These are phyloP conservation scores for Delichon dasypus DNA, from an alignment of 2,797 vertebrate species.

Conservation along the genomic window DNA sequence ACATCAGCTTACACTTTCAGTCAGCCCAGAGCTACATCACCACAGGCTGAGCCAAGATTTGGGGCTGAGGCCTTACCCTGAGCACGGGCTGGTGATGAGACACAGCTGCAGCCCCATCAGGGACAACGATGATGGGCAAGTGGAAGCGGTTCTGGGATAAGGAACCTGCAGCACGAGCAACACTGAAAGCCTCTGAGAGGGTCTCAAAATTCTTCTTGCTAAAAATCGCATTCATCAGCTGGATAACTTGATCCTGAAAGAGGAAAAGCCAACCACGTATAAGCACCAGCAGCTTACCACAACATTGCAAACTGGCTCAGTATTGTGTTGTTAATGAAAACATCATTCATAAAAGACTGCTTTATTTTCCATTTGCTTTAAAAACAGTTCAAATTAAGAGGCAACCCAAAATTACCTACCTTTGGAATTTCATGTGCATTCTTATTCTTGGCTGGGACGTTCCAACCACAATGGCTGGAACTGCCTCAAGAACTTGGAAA, in stretches of 20 bases:
- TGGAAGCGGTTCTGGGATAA: conserved; percentile 93
- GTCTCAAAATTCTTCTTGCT: conserved; percentile 96
- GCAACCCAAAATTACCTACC: not conserved
- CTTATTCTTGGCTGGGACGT: not conserved
- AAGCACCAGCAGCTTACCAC: not conserved
- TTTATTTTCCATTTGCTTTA: conserved; percentile 10
- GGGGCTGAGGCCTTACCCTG: conserved; percentile 75
- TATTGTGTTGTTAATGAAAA: not conserved
- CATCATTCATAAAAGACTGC: not conserved
- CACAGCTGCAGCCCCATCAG: conserved; percentile 86
- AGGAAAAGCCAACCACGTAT: not conserved
- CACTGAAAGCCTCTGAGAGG: conserved; percentile 89
- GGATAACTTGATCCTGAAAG: conserved; percentile 93
- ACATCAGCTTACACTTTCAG: not conserved
- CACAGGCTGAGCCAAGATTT: not conserved
- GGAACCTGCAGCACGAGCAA: conserved; percentile 85
- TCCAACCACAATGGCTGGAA: not conserved
- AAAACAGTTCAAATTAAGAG: not conserved
- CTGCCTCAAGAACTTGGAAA: not conserved
- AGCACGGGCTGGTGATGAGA: conserved; percentile 90
- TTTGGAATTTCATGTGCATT: not conserved
- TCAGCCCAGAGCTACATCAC: not conserved
- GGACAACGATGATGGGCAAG: conserved; percentile 84
- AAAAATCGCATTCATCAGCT: conserved; percentile 94
- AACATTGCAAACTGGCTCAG: not conserved